phyloP scores from a whole-genome alignment of 2,113 vertebrate genomes.

The Bos javanicus region DNA sequence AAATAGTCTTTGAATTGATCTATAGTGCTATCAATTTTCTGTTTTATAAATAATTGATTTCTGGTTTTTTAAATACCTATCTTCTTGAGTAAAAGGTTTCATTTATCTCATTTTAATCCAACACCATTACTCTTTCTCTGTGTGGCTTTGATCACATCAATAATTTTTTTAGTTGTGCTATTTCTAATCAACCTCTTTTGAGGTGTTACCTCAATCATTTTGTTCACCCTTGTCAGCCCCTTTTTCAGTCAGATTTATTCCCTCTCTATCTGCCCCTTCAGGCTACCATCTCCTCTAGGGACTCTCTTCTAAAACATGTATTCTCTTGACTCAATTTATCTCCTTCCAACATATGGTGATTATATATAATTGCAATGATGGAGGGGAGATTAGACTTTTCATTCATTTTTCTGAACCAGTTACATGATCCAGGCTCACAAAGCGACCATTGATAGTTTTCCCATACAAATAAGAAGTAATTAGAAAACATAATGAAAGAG shows the following conservation, averaged over 20 bases:
- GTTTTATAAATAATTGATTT: neutral
- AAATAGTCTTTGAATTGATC: neutral
- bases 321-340: slow-evolving; percentile 3
- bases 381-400: neutral
- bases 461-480: neutral
- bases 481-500: slow-evolving; percentile 12
- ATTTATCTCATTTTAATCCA: slow-evolving; percentile 15
- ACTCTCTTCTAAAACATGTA: neutral
- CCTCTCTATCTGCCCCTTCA: neutral
- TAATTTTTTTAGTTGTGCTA: neutral
- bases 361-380: neutral
- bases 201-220: neutral
- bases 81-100: neutral
- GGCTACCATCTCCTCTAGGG: neutral
- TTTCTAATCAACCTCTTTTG: neutral
- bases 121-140: neutral
- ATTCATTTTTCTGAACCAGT: neutral
- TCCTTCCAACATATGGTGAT: neutral
- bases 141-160: neutral
- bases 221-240: neutral
- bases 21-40: neutral
- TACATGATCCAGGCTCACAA: neutral
- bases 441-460: neutral
- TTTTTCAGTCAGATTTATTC: neutral
- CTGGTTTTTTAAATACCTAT: neutral